Evolutionary conservation across 2,113 vertebrate species (phyloP), one percentile per base, ranked within the genome.

Genomic region (Turdus rufiventris): DNA sequence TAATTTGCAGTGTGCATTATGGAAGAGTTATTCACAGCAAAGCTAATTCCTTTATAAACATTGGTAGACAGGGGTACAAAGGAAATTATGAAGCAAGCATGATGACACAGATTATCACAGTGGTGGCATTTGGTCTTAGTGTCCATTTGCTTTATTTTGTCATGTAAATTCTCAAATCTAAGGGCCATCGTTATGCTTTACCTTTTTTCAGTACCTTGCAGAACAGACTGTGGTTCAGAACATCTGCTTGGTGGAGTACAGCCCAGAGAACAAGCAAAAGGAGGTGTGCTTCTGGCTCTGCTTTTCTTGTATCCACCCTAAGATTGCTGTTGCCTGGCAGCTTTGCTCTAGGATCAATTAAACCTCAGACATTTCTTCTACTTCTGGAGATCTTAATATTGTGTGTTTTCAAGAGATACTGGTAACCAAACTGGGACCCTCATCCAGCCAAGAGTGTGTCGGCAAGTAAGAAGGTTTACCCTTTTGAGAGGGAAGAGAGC

Each of bases 51-150:
- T 61, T 68, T 20, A 40, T n/a, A 82, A 58, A 50, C 17, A 20
- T 34, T 60, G 29, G 29, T 47, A 54, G 38, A 61, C 28, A 38
- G 31, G 4, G 14, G 13, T 50, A 29, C 19, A 82, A 78, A 65
- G n/a, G 31, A 82, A 82, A 45, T 29, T 24, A 12, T 28, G 45
- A 85, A 73, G 54, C 18, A 50, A 61, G 12, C 47, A 28, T 70
- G 58, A 58, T 34, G 42, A 53, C 13, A 40, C 40, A 82, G 66
- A 50, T 26, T 17, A n/a, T 71, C 47, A 66, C 16, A 43, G 34
- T 14, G 19, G 25, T 65, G 31, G n/a, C 47, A 50, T 50, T 58
- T 88, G 14, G 20, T 84, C 38, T 76, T 1, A 0, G 0, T 61
- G 65, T 62, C 47, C 23, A 65, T 89, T 86, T 89, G 16, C 9